Percentiles rank a stretch among this genome's conserved stretches.
Conservation (phyloP, 1,140 invertebrate species). For the Pogonomyrmex californicus region DNA sequence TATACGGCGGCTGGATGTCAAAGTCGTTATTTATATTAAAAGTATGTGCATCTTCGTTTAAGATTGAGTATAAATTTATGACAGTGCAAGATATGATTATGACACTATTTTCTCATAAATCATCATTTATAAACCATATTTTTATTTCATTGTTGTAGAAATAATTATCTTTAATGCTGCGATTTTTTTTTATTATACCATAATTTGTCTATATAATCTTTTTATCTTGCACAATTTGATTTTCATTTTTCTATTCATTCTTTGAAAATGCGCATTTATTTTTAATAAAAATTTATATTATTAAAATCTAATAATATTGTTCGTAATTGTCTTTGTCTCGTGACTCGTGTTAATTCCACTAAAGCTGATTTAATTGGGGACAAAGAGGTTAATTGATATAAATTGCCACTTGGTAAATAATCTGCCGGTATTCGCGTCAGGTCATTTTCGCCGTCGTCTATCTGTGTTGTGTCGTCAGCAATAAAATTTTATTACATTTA, state of each 20-base stretch:
- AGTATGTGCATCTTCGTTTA: background rate
- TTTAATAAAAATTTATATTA: constrained; percentile 7
- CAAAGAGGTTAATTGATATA: constrained; percentile 43
- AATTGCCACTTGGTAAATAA: constrained; percentile 36
- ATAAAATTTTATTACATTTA: constrained; percentile 8
- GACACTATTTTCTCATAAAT: background rate
- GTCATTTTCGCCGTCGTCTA: background rate
- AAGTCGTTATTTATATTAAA: background rate
- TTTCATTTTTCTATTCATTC: background rate
- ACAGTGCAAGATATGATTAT: background rate
- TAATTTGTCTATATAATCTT: background rate
- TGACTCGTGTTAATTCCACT: constrained; percentile 1
- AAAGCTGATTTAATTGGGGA: background rate
- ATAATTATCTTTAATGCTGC: background rate
- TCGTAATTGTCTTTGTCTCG: background rate
- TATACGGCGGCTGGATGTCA: background rate
- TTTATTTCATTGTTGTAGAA: background rate
- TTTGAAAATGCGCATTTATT: background rate
- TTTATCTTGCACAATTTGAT: background rate
- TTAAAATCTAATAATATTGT: constrained; percentile 10
- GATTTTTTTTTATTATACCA: background rate
- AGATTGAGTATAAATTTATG: constrained; percentile 18
- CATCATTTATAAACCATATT: constrained; percentile 4
- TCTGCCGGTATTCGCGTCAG: background rate
- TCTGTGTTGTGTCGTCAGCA: background rate